A percentile compares a stretch with the other conserved stretches of the same genome.
Evolutionary conservation across 1,140 invertebrate genomes (phyloP).

Genomic region (Ostrea edulis): DNA sequence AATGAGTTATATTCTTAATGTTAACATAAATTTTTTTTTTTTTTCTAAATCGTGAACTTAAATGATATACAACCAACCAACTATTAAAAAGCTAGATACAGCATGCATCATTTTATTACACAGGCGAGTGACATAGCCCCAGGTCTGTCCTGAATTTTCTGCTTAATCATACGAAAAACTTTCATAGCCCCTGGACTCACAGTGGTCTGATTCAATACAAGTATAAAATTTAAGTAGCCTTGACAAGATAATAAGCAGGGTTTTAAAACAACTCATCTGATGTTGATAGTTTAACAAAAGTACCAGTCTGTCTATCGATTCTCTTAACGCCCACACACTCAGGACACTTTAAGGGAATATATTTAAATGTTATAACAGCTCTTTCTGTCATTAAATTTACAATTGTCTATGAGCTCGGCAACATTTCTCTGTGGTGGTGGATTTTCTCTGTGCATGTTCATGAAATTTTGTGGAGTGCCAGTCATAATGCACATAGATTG

Average conservation of each 20-base stretch:
- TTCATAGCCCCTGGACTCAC: neutral
- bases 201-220: neutral
- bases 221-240: slow-evolving; percentile 15
- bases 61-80: no score
- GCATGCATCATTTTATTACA: no score
- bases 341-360: slow-evolving; percentile 16
- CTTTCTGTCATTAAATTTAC: slow-evolving; percentile 25
- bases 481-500: neutral
- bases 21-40: no score
- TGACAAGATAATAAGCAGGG: neutral
- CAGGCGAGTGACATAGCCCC: no score
- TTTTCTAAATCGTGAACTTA: no score
- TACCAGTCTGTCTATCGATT: neutral
- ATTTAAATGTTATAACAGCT: slow-evolving; percentile 27
- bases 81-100: no score
- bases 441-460: neutral
- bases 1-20: no score
- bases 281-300: slow-evolving; percentile 20
- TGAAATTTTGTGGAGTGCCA: neutral
- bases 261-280: slow-evolving; percentile 12
- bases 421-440: slow-evolving; percentile 1
- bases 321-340: neutral
- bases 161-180: neutral
- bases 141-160: neutral
- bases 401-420: neutral